Conservation (phyloP, 2,113 vertebrate genomes). For the Scolopax mira region DNA sequence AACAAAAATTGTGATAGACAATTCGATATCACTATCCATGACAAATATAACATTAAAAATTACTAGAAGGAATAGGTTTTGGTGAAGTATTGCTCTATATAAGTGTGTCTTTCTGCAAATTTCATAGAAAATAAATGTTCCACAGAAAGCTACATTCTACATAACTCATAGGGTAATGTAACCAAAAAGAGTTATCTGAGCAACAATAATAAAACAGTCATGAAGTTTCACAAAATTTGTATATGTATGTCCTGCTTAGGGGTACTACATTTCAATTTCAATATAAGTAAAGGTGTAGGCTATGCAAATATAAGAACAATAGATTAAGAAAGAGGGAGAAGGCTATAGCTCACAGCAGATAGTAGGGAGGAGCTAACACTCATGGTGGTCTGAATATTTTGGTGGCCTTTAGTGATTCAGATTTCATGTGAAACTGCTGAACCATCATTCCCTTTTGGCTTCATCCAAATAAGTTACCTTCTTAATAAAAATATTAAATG, state of each 20-base stretch:
- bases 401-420: neutral
- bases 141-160: neutral
- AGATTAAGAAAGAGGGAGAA: neutral
- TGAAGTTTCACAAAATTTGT: neutral
- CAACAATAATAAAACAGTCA: neutral
- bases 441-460: neutral
- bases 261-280: neutral
- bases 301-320: neutral
- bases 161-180: neutral
- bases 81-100: neutral
- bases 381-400: neutral
- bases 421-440: neutral
- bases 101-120: neutral
- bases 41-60: neutral
- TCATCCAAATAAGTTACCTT: neutral
- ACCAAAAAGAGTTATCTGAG: neutral
- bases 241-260: neutral
- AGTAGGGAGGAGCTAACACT: neutral
- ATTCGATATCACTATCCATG: neutral
- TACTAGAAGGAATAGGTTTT: neutral
- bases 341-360: neutral
- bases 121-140: neutral
- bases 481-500: neutral
- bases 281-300: neutral
- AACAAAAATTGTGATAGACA: neutral